These are phyloP conservation scores for Antheraea yamamai DNA, from an alignment of 2,888 invertebrate genomes.

Conservation along the genomic window DNA sequence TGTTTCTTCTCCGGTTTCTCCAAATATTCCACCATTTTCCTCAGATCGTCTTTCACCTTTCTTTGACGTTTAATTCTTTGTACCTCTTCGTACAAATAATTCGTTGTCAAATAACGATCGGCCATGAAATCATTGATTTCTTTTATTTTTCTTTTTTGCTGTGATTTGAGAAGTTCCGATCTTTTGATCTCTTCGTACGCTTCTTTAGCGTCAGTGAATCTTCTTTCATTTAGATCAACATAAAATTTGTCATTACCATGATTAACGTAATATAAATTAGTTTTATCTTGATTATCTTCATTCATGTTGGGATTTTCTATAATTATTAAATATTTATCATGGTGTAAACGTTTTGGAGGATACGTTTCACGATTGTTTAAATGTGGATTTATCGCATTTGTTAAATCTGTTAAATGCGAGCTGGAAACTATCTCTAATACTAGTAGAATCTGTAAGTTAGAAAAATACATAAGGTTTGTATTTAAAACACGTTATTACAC, in stretches of 20 bases:
- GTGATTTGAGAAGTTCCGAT: slow-evolving; percentile 20
- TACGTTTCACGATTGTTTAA: not conserved
- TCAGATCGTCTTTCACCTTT: slow-evolving; percentile 39
- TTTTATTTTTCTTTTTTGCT: slow-evolving; percentile 35
- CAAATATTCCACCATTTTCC: slow-evolving; percentile 45
- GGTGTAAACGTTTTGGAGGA: not conserved
- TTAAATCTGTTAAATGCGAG: not conserved
- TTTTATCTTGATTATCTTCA: not conserved
- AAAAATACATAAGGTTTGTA: not conserved
- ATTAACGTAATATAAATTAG: not conserved
- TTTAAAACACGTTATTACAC: not conserved
- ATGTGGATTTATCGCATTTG: not conserved
- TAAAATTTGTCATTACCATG: not conserved
- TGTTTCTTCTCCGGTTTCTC: slow-evolving; percentile 30
- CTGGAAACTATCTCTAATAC: not conserved
- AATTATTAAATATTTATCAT: slow-evolving; percentile 8
- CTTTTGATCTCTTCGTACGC: slow-evolving; percentile 10
- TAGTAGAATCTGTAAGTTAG: not conserved
- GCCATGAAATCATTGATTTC: slow-evolving; percentile 40
- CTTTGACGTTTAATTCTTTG: slow-evolving; percentile 38
- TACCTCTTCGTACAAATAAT: slow-evolving; percentile 50
- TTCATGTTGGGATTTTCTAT: not conserved
- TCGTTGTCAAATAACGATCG: slow-evolving; percentile 33
- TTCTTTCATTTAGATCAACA: slow-evolving; percentile 17
- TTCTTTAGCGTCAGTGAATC: slow-evolving; percentile 15